Evolutionary conservation across 2,113 vertebrate species (phyloP).

Genomic region (Cephalopterus ornatus): DNA sequence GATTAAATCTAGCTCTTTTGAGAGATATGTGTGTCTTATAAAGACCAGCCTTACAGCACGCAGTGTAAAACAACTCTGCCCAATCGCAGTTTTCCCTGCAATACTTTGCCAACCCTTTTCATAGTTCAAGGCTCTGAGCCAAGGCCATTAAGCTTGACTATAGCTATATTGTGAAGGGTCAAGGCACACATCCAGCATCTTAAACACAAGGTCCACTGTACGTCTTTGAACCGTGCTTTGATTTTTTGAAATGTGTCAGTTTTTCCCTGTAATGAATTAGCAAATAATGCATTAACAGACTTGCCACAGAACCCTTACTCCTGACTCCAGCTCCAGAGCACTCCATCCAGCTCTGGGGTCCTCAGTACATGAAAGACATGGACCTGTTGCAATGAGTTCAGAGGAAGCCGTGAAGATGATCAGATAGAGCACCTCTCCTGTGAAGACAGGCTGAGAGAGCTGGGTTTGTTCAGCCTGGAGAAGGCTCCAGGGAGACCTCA

Average conservation of each 20-base stretch:
- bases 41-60: not conserved
- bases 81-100: not conserved
- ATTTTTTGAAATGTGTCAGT: not conserved
- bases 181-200: not conserved
- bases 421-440: not conserved
- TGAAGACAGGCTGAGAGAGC: not conserved
- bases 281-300: not conserved
- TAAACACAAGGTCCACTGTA: fast-evolving
- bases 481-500: not conserved
- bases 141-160: not conserved
- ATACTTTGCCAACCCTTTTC: not conserved
- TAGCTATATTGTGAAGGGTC: not conserved
- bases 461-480: not conserved
- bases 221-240: not conserved
- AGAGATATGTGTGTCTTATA: fast-evolving
- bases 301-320: not conserved
- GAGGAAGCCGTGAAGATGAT: not conserved
- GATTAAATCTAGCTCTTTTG: not conserved
- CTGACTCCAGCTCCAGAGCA: not conserved
- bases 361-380: not conserved
- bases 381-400: not conserved
- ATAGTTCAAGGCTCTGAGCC: not conserved
- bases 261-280: not conserved
- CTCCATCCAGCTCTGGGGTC: not conserved
- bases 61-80: not conserved